Evolutionary conservation across 2,888 invertebrate genomes (phyloP).

Genomic region (Prenolepis imparis): DNA sequence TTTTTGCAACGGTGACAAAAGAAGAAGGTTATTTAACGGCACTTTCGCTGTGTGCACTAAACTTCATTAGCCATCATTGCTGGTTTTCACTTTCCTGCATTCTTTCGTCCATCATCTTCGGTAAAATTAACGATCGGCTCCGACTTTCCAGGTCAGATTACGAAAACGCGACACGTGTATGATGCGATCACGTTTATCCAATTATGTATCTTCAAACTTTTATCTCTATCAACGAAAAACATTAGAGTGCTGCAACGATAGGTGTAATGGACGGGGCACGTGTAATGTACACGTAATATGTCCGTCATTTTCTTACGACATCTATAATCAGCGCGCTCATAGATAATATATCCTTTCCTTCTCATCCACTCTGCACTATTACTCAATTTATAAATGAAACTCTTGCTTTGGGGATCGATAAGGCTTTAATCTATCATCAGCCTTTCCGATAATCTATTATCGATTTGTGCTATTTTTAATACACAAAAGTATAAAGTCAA

Average conservation of each 20-base stretch:
- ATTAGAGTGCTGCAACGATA: constrained; percentile 28
- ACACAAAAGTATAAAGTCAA: background rate
- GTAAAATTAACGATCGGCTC: constrained; percentile 14
- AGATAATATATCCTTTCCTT: constrained; percentile 33
- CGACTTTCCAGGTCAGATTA: constrained; percentile 29
- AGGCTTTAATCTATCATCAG: constrained; percentile 8
- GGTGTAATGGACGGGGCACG: constrained; percentile 25
- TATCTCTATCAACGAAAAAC: constrained; percentile 26
- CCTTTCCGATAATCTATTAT: background rate
- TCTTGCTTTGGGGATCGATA: constrained; percentile 15
- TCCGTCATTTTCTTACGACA: constrained; percentile 28
- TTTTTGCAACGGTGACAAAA: constrained; percentile 25
- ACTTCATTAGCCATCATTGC: constrained; percentile 33
- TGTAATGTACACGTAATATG: constrained; percentile 27
- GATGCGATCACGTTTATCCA: constrained; percentile 24
- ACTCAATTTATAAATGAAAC: constrained; percentile 34
- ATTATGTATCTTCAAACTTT: constrained; percentile 33
- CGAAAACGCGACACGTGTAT: constrained; percentile 28
- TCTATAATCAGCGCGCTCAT: constrained; percentile 18
- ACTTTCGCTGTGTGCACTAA: constrained; percentile 55
- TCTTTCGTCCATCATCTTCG: background rate
- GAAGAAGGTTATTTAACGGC: constrained; percentile 37
- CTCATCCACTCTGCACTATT: background rate
- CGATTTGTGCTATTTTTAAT: background rate
- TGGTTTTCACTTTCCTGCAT: constrained; percentile 17